phyloP scores from a whole-genome alignment of 2,113 vertebrate species.

The Pogona vitticeps region DNA sequence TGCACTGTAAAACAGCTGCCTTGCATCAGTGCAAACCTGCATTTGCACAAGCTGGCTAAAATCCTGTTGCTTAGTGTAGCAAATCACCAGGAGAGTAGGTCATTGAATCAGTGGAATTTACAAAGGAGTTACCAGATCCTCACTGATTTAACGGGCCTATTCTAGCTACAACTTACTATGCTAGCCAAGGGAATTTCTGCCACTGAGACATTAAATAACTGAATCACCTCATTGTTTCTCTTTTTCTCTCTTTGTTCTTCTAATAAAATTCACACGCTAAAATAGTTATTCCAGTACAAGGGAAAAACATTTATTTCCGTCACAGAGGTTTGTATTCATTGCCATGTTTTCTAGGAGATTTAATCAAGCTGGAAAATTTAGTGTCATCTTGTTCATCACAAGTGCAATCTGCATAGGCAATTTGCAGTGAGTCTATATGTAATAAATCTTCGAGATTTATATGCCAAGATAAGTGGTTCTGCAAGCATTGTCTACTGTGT shows the following conservation, averaged over 20 bases:
- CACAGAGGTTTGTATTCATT: background rate
- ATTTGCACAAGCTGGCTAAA: no score
- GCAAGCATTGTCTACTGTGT: constrained; percentile 29
- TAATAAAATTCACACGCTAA: constrained; percentile 2
- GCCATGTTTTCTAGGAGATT: background rate
- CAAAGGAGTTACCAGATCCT: no score
- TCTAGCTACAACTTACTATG: no score
- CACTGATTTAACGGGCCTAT: no score
- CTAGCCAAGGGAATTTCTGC: no score
- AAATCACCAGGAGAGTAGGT: no score
- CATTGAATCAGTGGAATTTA: no score
- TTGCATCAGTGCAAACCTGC: background rate
- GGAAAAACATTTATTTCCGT: background rate
- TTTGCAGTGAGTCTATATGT: constrained; percentile 1
- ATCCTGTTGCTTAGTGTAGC: no score
- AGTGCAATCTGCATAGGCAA: constrained; percentile 12
- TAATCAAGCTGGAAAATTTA: constrained; percentile 21
- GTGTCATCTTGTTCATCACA: constrained; percentile 9
- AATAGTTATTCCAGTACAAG: background rate
- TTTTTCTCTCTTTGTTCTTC: no score
- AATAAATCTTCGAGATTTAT: constrained; percentile 22
- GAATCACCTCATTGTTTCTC: background rate
- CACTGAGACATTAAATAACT: background rate
- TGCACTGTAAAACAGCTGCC: background rate
- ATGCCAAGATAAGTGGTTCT: background rate